These are phyloP conservation scores for Percopsis transmontana DNA, from an alignment of 2,113 vertebrate species.

Conservation along the genomic window DNA sequence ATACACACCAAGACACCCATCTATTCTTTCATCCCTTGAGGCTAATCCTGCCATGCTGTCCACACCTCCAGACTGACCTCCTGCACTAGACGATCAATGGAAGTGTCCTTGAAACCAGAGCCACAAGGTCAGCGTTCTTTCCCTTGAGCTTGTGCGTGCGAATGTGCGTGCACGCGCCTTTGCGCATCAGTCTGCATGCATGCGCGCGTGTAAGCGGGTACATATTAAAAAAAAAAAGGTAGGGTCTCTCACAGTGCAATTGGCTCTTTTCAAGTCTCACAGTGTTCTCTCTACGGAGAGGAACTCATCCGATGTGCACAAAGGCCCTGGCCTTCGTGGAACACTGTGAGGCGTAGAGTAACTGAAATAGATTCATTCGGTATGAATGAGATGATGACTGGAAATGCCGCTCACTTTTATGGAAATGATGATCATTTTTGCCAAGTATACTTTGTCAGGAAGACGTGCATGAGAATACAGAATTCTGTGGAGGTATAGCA, in stretches of 20 bases:
- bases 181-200: background rate
- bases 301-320: background rate
- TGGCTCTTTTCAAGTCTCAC: background rate
- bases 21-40: constrained; percentile 22
- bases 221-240: constrained; percentile 12
- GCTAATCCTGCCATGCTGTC: constrained; percentile 36
- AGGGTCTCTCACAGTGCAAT: background rate
- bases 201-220: background rate
- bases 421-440: constrained; percentile 7
- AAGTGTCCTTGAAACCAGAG: constrained; percentile 53
- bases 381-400: background rate
- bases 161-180: background rate
- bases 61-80: constrained; percentile 46
- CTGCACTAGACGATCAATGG: constrained; percentile 56
- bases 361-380: background rate
- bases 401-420: background rate
- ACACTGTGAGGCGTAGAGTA: background rate
- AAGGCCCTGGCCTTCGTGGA: background rate
- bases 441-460: background rate
- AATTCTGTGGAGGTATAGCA: too few relatives aligned
- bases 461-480: background rate
- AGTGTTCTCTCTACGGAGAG: background rate
- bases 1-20: background rate
- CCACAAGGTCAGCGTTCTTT: constrained; percentile 52
- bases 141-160: constrained; percentile 3